Base-by-base conservation (phyloP, 2,797 vertebrate species). In the Etheostoma nigrum region DNA sequence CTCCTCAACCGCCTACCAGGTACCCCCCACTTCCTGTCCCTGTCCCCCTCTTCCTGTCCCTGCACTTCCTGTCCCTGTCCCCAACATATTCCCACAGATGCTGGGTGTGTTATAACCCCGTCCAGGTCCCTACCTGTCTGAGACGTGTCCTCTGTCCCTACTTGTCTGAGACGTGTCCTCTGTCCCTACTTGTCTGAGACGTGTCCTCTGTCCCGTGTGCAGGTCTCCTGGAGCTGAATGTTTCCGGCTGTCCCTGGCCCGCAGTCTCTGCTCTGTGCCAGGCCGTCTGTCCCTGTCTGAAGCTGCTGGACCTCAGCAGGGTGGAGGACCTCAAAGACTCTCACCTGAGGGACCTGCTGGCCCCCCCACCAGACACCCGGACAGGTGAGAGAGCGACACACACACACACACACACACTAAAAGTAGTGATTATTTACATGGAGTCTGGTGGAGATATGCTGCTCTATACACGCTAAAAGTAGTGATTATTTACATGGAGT, bases 261-360 rank as follows among this genome's bases (percentile, higher is more conserved):
- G 96, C 95, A 0, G 97, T 98, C 25, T 97, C 96, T 0, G 97
- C 96, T 8, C 95, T 98, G 78, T 97, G 97, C 91, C 96, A 96
- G 82, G 94, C 96, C 2, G 91, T 95, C 68, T 96, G 97, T 92
- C 96, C 96, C 0, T 96, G 96, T 74, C 91, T 98, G 83, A 93
- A 94, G 73, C 93, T 96, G 83, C 92, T 98, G 88, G 97, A 98
- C 81, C 94, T 98, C 74, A 96, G 97, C 89, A 94, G 96, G 79
- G 96, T 97, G 1, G 96, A 97, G 84, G 97, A 97, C 67, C 93
- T 98, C 14, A 97, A 97, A 84, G 97, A 97, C 82, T 96, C 96
- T 0, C 96, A 97, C 85, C 95, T 98, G 85, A 95, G 95, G 1
- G 97, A 98, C 90, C 94, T 98, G 89, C 94, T 97, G 63, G 94